These are phyloP conservation scores for Chelonoidis abingdonii DNA, from an alignment of 2,113 vertebrate species.

Conservation along the genomic window DNA sequence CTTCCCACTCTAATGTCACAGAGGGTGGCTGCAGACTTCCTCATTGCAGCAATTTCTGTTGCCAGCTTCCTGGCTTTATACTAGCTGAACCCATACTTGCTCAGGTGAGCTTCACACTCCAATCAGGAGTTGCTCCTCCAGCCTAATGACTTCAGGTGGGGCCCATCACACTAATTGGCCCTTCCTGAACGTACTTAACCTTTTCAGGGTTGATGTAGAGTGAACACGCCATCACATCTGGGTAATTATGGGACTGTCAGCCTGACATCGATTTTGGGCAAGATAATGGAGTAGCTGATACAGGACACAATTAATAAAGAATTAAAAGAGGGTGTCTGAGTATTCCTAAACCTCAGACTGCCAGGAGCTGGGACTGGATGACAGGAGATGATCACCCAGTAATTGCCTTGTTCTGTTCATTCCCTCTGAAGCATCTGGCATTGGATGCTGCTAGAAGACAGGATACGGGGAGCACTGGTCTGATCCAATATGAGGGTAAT, in stretches of 20 bases:
- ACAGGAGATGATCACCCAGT: not conserved
- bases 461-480: not conserved
- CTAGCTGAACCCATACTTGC: not conserved
- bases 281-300: too few species aligned
- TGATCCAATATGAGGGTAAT: not conserved
- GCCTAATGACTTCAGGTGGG: too few species aligned
- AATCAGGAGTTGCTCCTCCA: too few species aligned
- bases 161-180: too few species aligned
- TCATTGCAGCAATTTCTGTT: not conserved
- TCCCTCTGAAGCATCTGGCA: not conserved
- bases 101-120: too few species aligned
- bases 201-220: not conserved
- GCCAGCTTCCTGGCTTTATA: not conserved
- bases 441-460: not conserved
- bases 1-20: not conserved
- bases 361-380: not conserved
- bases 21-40: not conserved
- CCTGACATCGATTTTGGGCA: too few species aligned
- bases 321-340: too few species aligned
- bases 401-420: not conserved
- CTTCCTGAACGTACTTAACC: too few species aligned
- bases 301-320: too few species aligned
- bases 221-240: not conserved
- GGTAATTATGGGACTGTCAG: too few species aligned
- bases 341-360: too few species aligned